Evolutionary conservation across 2,113 vertebrate genomes (phyloP).

Genomic region (Chloropsis hardwickii): DNA sequence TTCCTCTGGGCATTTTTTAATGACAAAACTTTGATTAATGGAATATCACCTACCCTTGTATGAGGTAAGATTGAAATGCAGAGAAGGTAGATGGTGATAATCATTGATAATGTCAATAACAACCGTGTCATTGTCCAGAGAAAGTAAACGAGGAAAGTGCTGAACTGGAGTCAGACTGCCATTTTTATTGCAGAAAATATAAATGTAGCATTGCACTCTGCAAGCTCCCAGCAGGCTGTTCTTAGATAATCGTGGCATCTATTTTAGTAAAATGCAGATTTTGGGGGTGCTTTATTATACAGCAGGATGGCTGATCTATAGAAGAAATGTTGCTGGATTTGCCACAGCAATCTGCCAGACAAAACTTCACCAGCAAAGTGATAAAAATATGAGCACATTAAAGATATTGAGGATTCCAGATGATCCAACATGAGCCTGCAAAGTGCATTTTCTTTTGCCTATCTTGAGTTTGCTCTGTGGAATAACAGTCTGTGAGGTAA

Average conservation of each 20-base stretch:
- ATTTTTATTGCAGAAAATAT: background rate
- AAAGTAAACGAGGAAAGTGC: background rate
- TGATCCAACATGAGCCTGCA: slow-evolving; percentile 19
- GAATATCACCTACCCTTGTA: background rate
- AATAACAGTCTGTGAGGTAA: slow-evolving; percentile 47
- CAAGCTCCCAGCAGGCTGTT: background rate
- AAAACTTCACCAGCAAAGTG: background rate
- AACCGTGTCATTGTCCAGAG: background rate
- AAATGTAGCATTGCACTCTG: background rate
- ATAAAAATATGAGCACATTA: slow-evolving; percentile 1
- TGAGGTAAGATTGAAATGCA: background rate
- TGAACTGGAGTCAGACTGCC: background rate
- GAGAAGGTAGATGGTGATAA: background rate
- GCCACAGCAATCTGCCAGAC: background rate
- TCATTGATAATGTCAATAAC: background rate
- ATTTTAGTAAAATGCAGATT: background rate
- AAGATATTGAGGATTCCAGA: background rate
- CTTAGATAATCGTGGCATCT: background rate
- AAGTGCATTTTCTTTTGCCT: slow-evolving; percentile 52
- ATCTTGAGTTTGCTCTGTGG: slow-evolving; percentile 11
- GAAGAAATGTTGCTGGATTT: background rate
- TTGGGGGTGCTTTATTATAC: background rate
- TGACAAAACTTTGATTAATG: background rate
- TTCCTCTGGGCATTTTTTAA: background rate
- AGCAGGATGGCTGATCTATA: background rate